A percentile compares a stretch with the other conserved stretches of the same genome.
These are phyloP conservation scores for Strigamia transsilvanica DNA, from an alignment of 2,888 invertebrate species.

Conservation along the genomic window DNA sequence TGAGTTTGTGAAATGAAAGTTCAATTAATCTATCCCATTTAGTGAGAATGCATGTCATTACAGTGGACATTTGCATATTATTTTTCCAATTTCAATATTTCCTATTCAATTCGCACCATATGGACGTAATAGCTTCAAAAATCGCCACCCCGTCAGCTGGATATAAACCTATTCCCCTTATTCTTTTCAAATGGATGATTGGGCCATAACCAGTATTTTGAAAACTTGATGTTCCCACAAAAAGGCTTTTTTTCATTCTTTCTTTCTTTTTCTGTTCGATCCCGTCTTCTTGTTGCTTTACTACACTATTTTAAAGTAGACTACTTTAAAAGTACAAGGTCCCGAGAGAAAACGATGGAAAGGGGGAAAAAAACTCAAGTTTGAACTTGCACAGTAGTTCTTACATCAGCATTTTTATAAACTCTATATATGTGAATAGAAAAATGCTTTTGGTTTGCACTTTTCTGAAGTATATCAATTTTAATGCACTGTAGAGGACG, in stretches of 20 bases:
- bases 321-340: conserved; percentile 46
- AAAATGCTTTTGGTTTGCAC: conserved; percentile 49
- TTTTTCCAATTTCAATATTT: conserved; percentile 48
- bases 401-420: conserved; percentile 31
- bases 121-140: conserved; percentile 45
- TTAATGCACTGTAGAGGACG: conserved; percentile 41
- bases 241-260: conserved; percentile 24
- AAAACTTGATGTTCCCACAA: conserved; percentile 49
- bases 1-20: conserved; percentile 23
- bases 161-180: conserved; percentile 49
- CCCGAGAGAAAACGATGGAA: conserved; percentile 21
- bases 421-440: conserved; percentile 37
- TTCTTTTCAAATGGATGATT: conserved; percentile 47
- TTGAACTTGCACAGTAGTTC: conserved; percentile 40
- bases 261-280: conserved; percentile 21
- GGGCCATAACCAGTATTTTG: conserved; percentile 48
- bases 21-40: conserved; percentile 6
- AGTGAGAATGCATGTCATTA: conserved; percentile 13
- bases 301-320: conserved; percentile 28
- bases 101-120: conserved; percentile 43
- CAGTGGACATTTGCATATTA: conserved; percentile 37
- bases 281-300: conserved; percentile 42
- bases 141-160: conserved; percentile 41
- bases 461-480: conserved; percentile 43
- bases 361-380: conserved; percentile 31